These are phyloP conservation scores for Campoletis sonorensis DNA, from an alignment of 1,140 invertebrate species.

Conservation along the genomic window DNA sequence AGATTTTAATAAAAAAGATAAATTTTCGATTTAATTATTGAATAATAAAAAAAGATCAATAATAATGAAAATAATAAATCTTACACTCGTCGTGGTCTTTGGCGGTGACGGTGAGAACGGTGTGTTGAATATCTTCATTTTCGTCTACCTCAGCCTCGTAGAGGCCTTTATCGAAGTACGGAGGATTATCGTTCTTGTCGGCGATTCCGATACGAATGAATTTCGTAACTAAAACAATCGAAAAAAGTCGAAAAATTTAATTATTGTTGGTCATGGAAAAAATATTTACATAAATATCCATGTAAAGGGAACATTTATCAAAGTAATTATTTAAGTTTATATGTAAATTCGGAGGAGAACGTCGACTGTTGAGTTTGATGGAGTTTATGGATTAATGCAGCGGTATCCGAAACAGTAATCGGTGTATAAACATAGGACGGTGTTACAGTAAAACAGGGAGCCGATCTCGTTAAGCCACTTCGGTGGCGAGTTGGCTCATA, in stretches of 20 bases:
- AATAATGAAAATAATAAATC: constrained; percentile 71
- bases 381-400: neutral
- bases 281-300: no score
- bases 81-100: constrained; percentile 99
- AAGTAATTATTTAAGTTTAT: neutral
- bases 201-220: constrained; percentile 94
- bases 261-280: neutral
- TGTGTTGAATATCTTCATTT: constrained; percentile 98
- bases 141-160: constrained; percentile 98
- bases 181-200: constrained; percentile 98
- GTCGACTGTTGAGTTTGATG: neutral
- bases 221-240: constrained; percentile 87
- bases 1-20: no score
- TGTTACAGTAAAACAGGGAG: constrained; percentile 3
- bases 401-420: constrained; percentile 8
- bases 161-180: constrained; percentile 96
- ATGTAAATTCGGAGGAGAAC: neutral
- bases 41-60: neutral
- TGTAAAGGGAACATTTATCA: no score
- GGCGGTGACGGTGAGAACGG: constrained; percentile 97
- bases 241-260: constrained; percentile 46
- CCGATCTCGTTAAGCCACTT: constrained; percentile 17
- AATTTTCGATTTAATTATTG: constrained; percentile 19
- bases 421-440: constrained; percentile 14
- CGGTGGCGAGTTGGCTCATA: constrained; percentile 25